These are phyloP conservation scores for Aleadryas rufinucha DNA, from an alignment of 2,113 vertebrate species.

Conservation along the genomic window DNA sequence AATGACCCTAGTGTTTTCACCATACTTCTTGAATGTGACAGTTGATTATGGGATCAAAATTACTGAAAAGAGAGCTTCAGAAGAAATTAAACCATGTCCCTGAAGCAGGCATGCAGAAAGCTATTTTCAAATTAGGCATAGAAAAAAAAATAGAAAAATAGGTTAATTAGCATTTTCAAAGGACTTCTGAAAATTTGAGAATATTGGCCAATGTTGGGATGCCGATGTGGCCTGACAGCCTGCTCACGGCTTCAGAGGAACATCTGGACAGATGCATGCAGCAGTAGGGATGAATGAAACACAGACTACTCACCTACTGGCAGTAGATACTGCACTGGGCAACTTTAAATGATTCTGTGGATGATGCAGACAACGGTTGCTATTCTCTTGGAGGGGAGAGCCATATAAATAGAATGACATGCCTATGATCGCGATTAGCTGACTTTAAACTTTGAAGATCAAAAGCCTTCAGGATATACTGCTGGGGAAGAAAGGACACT, in stretches of 20 bases:
- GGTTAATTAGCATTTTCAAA: background rate
- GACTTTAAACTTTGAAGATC: background rate
- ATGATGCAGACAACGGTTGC: background rate
- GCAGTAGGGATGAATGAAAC: background rate
- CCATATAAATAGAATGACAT: background rate
- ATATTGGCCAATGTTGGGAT: background rate
- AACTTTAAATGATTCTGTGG: background rate
- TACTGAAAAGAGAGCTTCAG: background rate
- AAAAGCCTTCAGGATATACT: background rate
- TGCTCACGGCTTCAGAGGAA: background rate
- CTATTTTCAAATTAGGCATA: background rate
- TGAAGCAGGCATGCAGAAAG: background rate
- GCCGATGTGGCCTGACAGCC: background rate
- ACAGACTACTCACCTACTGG: background rate
- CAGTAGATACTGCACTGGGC: background rate
- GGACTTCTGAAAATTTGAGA: background rate
- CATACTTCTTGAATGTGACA: background rate
- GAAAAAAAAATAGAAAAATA: background rate
- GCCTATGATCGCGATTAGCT: background rate
- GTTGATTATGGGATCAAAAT: background rate
- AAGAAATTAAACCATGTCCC: background rate
- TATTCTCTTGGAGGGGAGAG: background rate
- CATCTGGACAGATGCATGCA: background rate
- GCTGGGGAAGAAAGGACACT: background rate
- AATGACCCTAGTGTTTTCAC: background rate